Base-by-base conservation (phyloP, 1,140 invertebrate genomes). In the Stegodyphus mimosarum region DNA sequence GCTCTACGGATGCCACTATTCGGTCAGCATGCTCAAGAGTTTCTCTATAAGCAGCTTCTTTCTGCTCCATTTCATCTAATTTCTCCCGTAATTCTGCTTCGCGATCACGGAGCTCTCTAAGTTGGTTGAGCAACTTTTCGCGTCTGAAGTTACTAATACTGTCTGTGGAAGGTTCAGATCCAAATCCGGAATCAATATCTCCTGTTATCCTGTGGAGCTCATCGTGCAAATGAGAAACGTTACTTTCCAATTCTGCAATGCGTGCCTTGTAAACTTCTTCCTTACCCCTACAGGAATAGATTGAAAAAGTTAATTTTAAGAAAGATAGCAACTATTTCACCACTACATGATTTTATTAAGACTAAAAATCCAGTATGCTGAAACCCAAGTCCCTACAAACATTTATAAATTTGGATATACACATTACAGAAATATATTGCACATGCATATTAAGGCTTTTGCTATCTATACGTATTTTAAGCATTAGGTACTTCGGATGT, bases 1-100 rank as follows among this genome's bases (percentile, higher is more conserved):
- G 91, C 87, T 95, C 94, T 90, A 94, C 92, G 66, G 94, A 93
- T 0, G 93, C 92, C 92, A 94, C 94, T 89, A 95, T 93, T 69
- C 94, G 92, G 76, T 95, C 95, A 2, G 94, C 94, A 80, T 94
- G 92, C 87, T 94, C 93, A 87, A 96, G 90, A 75, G 94, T 95
- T 88, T 94, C 93, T 88, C 94, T 91, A 87, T 95, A 95, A 0
- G 94, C 92, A 6, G 92, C 91, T 88, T 95, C 94, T 74, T 93
- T 91, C 55, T 92, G 91, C 88, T 95, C 93, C 7, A 94, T 87
- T 70, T 94, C 94, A 53, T 91, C 91, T 49, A 95, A 92, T 75
- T 92, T 90, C 71, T 89, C 90, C 87, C 91, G 92, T 6, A 89
- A 79, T 67, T 79, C 50, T 50, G 71, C 48, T 63, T 87, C 86